Evolutionary conservation across 2,888 invertebrate genomes (phyloP).

Genomic region (Cryptocephalus primarius): DNA sequence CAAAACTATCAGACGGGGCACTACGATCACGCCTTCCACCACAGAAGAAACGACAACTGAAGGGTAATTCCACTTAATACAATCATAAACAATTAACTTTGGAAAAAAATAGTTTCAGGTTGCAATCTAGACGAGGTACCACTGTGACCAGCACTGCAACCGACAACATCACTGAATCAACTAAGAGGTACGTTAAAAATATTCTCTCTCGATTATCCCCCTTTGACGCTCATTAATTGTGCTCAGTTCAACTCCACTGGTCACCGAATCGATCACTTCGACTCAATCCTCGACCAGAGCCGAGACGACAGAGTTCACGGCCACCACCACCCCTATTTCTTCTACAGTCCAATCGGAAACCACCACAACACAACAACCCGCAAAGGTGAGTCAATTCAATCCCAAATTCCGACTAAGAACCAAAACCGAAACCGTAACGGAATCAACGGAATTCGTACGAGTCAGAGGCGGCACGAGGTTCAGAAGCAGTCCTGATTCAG

Average conservation of each 20-base stretch:
- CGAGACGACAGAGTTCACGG: not conserved
- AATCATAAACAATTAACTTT: not conserved
- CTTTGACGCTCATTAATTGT: no score
- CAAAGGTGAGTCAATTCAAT: slow-evolving; percentile 41
- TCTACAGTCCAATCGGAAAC: slow-evolving; percentile 15
- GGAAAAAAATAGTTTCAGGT: slow-evolving; percentile 2
- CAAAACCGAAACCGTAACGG: slow-evolving; percentile 7
- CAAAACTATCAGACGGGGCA: slow-evolving; percentile 17
- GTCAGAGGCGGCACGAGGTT: no score
- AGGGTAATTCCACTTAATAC: not conserved
- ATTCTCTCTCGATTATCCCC: no score
- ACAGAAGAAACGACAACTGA: slow-evolving; percentile 1
- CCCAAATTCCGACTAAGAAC: slow-evolving; percentile 20
- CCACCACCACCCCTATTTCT: not conserved
- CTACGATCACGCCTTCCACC: slow-evolving; percentile 9
- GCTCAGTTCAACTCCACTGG: no score
- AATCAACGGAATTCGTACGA: no score
- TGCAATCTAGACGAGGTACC: slow-evolving; percentile 5
- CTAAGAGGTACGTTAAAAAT: slow-evolving; percentile 7
- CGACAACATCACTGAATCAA: slow-evolving; percentile 1
- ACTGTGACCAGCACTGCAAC: slow-evolving; percentile 2
- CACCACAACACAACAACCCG: slow-evolving; percentile 26
- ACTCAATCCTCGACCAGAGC: no score
- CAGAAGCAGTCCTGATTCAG: no score
- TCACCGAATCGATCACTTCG: no score